Evolutionary conservation across 2,888 invertebrate genomes (phyloP).

Genomic region (Rhogogaster chlorosoma): DNA sequence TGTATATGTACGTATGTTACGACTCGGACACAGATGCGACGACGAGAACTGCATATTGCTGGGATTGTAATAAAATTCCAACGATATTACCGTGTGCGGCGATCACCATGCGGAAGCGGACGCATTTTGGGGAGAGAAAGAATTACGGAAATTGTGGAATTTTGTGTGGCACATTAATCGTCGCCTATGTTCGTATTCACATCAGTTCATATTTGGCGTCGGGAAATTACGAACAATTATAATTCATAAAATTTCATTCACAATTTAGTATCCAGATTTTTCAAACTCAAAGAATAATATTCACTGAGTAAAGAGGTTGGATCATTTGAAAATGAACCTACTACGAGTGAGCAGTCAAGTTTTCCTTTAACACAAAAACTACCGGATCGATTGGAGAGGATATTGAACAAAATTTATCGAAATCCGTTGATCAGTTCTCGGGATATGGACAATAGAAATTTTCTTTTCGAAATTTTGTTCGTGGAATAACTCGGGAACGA

Average conservation of each 20-base stretch:
- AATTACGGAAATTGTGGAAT: conserved; percentile 21
- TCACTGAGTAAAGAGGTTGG: background rate
- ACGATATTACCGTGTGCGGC: background rate
- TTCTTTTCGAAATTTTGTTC: too few species aligned
- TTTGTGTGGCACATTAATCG: background rate
- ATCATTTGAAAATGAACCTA: background rate
- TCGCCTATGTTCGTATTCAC: background rate
- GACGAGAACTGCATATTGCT: conserved; percentile 38
- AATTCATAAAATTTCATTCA: background rate
- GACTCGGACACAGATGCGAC: conserved; percentile 26
- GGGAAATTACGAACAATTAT: background rate
- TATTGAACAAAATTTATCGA: too few species aligned
- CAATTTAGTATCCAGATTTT: background rate
- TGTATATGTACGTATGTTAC: background rate
- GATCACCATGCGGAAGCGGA: background rate
- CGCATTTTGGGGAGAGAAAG: background rate
- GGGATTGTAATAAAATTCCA: conserved; percentile 33
- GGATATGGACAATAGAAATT: too few species aligned
- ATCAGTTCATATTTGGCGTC: background rate
- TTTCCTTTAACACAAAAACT: background rate
- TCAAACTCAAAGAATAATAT: background rate
- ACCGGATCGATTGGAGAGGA: too few species aligned
- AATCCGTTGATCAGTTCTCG: too few species aligned
- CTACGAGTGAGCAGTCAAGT: background rate
- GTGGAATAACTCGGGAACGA: background rate